Evolutionary conservation across 2,888 invertebrate species (phyloP), one percentile per base, ranked within the genome.

Genomic region (Lasioglossum morio): DNA sequence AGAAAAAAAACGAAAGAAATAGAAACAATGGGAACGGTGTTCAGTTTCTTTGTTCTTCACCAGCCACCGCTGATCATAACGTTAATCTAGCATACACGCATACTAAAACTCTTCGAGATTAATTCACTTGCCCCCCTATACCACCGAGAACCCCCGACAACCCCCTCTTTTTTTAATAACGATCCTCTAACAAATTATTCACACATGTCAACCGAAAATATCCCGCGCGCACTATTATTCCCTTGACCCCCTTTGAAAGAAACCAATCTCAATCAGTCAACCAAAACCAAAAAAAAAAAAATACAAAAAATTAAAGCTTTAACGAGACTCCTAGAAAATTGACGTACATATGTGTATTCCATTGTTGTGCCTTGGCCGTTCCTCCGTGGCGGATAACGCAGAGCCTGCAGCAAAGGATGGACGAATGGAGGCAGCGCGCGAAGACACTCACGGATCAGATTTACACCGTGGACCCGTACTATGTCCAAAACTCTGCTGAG

Each of bases 381-480:
- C 92, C 92, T 93, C 91, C 96, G 96, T 96, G 96, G 85, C 82
- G 91, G 90, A 89, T 83, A 87, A 91, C 96, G 96, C 97, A 97
- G 97, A 97, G 96, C 95, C 95, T 96, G 95, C 96, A 96, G 95
- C 95, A 96, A 95, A 96, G 96, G 95, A 96, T 96, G 95, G 97
- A 97, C 95, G 96, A 96, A 96, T 96, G 95, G 96, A 96, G 96
- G 96, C 97, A 97, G 96, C 97, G 97, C 95, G 97, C 97, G 96
- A 96, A 97, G 96, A 96, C 96, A 95, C 96, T 97, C 96, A 96
- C 96, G 95, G 96, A 96, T 95, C 96, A 96, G 95, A 97, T 97
- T 96, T 97, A 97, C 96, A 96, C 96, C 95, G 96, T 97, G 96
- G 98, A 98, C 96, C 97, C 98, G 93, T 96, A 97, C 96, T 96